These are phyloP conservation scores for Tribolium freemani DNA, from an alignment of 2,888 invertebrate genomes.

Conservation along the genomic window DNA sequence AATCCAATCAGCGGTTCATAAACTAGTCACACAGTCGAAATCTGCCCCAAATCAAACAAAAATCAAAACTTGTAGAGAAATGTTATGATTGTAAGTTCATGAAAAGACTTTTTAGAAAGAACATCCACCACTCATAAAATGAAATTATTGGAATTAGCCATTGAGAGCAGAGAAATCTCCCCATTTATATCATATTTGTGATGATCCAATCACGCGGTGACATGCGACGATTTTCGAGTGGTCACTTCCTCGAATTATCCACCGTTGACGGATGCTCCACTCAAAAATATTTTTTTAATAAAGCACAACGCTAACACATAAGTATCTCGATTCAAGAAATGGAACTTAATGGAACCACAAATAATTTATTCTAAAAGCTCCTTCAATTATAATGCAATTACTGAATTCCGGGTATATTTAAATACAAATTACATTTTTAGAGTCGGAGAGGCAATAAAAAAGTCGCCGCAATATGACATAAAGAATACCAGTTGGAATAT, in stretches of 20 bases:
- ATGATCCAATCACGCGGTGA: background rate
- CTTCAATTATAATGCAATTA: slow-evolving; percentile 57
- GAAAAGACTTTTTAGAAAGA: background rate
- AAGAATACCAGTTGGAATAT: slow-evolving; percentile 58
- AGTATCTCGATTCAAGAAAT: slow-evolving; percentile 10
- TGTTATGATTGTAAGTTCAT: no score
- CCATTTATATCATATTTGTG: slow-evolving; percentile 21
- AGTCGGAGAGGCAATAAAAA: slow-evolving; percentile 58
- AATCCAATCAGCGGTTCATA: background rate
- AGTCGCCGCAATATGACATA: slow-evolving; percentile 59
- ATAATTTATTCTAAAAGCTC: slow-evolving; percentile 45
- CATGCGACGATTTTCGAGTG: slow-evolving; percentile 30
- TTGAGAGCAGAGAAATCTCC: background rate
- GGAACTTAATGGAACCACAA: slow-evolving; percentile 13
- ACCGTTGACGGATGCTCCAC: background rate
- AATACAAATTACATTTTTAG: slow-evolving; percentile 63
- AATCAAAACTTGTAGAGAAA: no score
- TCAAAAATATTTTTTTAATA: slow-evolving; percentile 6
- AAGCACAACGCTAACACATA: background rate
- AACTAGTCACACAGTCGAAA: background rate
- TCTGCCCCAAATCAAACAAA: no score
- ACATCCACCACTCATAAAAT: background rate
- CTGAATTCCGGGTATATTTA: slow-evolving; percentile 56
- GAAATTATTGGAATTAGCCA: background rate
- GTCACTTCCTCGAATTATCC: slow-evolving; percentile 17